These are phyloP conservation scores for Diogma glabrata DNA, from an alignment of 2,888 invertebrate genomes.

Conservation along the genomic window DNA sequence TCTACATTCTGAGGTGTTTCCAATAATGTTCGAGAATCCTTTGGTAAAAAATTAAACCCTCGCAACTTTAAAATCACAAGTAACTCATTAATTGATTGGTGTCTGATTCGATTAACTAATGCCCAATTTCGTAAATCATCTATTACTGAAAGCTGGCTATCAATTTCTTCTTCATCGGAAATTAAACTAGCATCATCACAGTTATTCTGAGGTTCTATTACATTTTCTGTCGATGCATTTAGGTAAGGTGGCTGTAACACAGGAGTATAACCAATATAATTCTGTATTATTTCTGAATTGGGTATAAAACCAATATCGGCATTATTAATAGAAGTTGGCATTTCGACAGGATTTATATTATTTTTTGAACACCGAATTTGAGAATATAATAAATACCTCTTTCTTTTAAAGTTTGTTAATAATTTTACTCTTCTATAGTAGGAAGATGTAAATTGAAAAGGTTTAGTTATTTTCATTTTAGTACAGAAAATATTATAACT, in stretches of 20 bases:
- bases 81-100: background rate
- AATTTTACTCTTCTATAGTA: background rate
- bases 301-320: too few species aligned
- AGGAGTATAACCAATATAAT: too few species aligned
- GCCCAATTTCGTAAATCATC: background rate
- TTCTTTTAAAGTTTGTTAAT: background rate
- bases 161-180: background rate
- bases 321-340: background rate
- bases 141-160: background rate
- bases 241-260: too few species aligned
- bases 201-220: too few species aligned
- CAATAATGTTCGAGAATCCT: background rate
- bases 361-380: background rate
- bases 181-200: too few species aligned
- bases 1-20: background rate
- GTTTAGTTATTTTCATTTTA: background rate
- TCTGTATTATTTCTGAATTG: too few species aligned
- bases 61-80: background rate
- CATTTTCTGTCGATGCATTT: too few species aligned
- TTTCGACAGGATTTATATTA: background rate
- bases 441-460: background rate
- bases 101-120: background rate
- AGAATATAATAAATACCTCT: background rate
- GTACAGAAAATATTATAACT: too few species aligned
- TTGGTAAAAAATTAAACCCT: constrained; percentile 3